Evolutionary conservation across 2,797 vertebrate genomes (phyloP).

Genomic region (Hoplostethus mediterraneus): DNA sequence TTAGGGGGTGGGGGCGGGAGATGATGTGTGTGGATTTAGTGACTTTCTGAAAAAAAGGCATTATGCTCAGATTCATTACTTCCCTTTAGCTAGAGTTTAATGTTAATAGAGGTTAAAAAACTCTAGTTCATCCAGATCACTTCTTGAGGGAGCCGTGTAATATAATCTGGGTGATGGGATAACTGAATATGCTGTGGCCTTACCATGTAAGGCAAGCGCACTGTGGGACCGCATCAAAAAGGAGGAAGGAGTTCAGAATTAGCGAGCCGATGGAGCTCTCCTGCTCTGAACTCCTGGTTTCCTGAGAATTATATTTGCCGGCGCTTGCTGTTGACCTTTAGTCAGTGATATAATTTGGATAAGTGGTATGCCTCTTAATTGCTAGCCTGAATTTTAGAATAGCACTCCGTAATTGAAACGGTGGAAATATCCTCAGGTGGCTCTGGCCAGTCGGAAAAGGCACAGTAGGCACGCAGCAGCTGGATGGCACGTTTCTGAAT

Average conservation of each 20-base stretch:
- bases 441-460: conserved; percentile 42
- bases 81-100: conserved; percentile 38
- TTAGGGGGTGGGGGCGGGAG: no score
- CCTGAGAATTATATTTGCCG: conserved; percentile 63
- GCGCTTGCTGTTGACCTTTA: conserved; percentile 70
- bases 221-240: conserved; percentile 43
- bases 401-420: conserved; percentile 67
- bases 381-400: conserved; percentile 74
- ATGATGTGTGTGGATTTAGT: no score
- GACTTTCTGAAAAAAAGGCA: conserved; percentile 49
- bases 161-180: conserved; percentile 60
- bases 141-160: conserved; percentile 62
- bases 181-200: conserved; percentile 58
- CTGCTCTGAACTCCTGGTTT: conserved; percentile 48
- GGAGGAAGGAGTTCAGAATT: conserved; percentile 21
- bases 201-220: conserved; percentile 55
- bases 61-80: conserved; percentile 33
- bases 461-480: conserved; percentile 28
- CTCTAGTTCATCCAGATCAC: conserved; percentile 64
- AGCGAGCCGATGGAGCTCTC: conserved; percentile 35
- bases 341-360: conserved; percentile 73
- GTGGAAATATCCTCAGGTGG: conserved; percentile 66
- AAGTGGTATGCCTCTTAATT: conserved; percentile 75
- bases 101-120: conserved; percentile 59
- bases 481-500: conserved; percentile 28